phyloP scores from a whole-genome alignment of 2,888 invertebrate genomes.

The Seira musarum region DNA sequence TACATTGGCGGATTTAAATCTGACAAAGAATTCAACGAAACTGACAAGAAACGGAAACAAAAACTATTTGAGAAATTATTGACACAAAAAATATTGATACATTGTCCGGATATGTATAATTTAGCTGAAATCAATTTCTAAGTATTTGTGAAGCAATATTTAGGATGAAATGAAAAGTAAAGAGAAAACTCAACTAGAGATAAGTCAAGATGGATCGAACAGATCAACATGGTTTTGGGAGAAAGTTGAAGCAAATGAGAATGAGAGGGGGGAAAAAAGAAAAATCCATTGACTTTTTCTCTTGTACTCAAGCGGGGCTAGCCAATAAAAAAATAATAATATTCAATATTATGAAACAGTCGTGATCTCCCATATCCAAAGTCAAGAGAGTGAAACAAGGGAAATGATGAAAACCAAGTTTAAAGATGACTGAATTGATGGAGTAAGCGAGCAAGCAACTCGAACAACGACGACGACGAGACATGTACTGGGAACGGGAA shows the following conservation, averaged over 20 bases:
- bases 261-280: conserved; percentile 8
- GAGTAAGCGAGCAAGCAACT: conserved; percentile 2
- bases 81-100: too few relatives aligned
- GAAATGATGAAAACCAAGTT: conserved; percentile 36
- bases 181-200: too few relatives aligned
- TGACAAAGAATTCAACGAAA: too few relatives aligned
- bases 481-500: conserved; percentile 17
- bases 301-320: conserved; percentile 33
- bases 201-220: neutral
- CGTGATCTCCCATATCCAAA: conserved; percentile 17
- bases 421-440: conserved; percentile 27
- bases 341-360: conserved; percentile 50
- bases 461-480: too few relatives aligned
- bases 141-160: too few relatives aligned
- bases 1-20: too few relatives aligned
- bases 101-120: too few relatives aligned
- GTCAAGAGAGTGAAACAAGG: conserved; percentile 12
- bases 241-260: conserved; percentile 43
- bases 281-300: neutral
- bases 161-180: too few relatives aligned
- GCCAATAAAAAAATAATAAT: conserved; percentile 52
- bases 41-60: too few relatives aligned
- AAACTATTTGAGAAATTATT: too few relatives aligned
- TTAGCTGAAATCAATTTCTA: too few relatives aligned
- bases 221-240: conserved; percentile 56